Evolutionary conservation across 2,113 vertebrate species (phyloP).

Genomic region (Myrmecophaga tridactyla): DNA sequence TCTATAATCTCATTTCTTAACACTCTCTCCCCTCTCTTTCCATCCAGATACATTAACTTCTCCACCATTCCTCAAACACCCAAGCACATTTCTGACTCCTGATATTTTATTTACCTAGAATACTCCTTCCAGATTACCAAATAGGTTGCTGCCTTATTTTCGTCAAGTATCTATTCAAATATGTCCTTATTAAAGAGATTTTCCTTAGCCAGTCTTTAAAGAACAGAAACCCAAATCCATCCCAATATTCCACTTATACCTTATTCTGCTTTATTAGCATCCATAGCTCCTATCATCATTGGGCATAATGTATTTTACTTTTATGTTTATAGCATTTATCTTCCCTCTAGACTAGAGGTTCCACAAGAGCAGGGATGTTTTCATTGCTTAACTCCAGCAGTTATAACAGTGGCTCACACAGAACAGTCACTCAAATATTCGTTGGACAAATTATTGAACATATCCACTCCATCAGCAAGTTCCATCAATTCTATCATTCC

Average conservation of each 20-base stretch:
- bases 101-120: background rate
- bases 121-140: background rate
- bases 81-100: background rate
- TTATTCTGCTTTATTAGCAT: background rate
- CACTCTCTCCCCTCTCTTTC: background rate
- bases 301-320: background rate
- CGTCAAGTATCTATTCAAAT: background rate
- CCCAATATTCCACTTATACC: background rate
- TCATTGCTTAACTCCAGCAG: background rate
- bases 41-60: background rate
- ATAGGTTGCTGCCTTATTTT: background rate
- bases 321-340: background rate
- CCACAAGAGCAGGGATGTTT: background rate
- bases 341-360: background rate
- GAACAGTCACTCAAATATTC: background rate
- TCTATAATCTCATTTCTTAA: background rate
- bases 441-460: background rate
- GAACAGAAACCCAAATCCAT: background rate
- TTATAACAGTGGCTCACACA: background rate
- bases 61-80: background rate
- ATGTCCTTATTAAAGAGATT: background rate
- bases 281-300: background rate
- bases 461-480: background rate
- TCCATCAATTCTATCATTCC: background rate
- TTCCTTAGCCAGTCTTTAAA: background rate